Evolutionary conservation across 2,113 vertebrate genomes (phyloP).

Genomic region (Pogona vitticeps): DNA sequence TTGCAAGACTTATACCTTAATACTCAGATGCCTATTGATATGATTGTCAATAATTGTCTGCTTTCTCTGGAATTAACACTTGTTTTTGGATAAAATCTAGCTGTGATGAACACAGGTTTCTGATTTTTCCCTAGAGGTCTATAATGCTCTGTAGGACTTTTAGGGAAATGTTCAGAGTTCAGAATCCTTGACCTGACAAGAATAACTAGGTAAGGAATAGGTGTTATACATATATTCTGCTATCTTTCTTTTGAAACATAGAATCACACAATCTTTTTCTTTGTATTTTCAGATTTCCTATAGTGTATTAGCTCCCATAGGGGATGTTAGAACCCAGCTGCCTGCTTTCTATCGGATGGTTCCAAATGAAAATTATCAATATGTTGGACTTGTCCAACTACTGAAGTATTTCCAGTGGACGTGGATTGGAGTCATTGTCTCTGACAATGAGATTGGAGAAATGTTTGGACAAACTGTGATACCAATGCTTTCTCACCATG

Average conservation of each 20-base stretch:
- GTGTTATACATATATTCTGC: not conserved
- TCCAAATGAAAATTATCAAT: not conserved
- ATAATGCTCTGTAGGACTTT: too few relatives aligned
- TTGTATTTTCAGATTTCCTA: not conserved
- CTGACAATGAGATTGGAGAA: not conserved
- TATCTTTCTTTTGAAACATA: not conserved
- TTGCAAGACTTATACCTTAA: too few relatives aligned
- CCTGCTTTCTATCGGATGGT: constrained; percentile 8
- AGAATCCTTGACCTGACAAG: too few relatives aligned
- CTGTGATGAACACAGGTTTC: too few relatives aligned
- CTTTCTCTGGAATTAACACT: too few relatives aligned
- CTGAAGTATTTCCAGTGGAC: not conserved
- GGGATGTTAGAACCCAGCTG: not conserved
- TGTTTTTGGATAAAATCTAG: too few relatives aligned
- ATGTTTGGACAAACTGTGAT: not conserved
- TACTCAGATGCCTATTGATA: too few relatives aligned
- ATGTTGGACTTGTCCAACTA: not conserved
- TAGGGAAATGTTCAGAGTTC: too few relatives aligned
- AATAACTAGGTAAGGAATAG: not conserved
- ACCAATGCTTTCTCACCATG: not conserved
- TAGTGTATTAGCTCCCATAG: not conserved
- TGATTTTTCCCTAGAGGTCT: too few relatives aligned
- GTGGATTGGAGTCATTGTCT: not conserved
- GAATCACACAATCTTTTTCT: too few relatives aligned
- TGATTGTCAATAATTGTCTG: too few relatives aligned